Conservation (phyloP, 2,113 vertebrate genomes). For the Psammodynastes pulverulentus region DNA sequence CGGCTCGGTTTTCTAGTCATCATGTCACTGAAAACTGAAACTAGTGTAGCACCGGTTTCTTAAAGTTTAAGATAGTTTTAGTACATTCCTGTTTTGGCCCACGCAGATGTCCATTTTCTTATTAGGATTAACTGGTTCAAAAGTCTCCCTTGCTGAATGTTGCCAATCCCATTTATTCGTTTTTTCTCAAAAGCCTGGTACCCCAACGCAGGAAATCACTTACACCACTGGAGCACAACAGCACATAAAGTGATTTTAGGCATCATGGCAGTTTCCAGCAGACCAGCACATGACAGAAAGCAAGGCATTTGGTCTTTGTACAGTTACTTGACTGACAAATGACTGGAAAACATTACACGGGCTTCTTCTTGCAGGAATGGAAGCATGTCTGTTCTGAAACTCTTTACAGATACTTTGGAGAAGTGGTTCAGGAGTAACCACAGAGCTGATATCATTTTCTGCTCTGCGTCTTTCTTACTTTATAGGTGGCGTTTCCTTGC, state of each 20-base stretch:
- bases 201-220: constrained; percentile 5
- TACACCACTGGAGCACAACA: background rate
- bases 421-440: background rate
- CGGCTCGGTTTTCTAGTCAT: background rate
- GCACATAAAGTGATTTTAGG: constrained; percentile 5
- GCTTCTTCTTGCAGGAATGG: background rate
- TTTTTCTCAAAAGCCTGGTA: background rate
- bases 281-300: background rate
- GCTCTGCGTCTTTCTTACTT: background rate
- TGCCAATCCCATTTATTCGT: background rate
- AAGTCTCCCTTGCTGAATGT: background rate
- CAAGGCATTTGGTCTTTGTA: constrained; percentile 6
- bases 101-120: background rate
- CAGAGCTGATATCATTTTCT: constrained; percentile 7
- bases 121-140: background rate
- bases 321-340: constrained; percentile 13
- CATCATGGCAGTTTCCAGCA: background rate
- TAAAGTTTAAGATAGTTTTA: background rate
- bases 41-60: background rate
- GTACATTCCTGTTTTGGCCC: background rate
- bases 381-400: background rate
- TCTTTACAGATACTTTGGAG: background rate
- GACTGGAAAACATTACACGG: background rate
- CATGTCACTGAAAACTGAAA: background rate
- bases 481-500: background rate